Evolutionary conservation across 2,888 invertebrate genomes (phyloP).

Genomic region (Pardosa pseudoannulata): DNA sequence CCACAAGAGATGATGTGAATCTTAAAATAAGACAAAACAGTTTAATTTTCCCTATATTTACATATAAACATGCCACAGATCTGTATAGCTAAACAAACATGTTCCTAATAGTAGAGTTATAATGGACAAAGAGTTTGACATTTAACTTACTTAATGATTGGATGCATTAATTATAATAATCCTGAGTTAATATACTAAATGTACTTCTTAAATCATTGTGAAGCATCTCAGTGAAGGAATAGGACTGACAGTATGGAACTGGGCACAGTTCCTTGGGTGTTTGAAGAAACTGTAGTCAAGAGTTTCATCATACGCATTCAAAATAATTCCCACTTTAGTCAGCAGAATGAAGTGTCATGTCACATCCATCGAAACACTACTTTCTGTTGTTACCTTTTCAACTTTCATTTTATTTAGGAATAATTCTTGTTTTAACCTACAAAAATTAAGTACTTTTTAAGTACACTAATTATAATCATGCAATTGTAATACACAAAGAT

Average conservation of each 20-base stretch:
- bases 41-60: conserved; percentile 55
- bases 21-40: conserved; percentile 45
- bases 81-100: conserved; percentile 69
- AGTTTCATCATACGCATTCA: conserved; percentile 38
- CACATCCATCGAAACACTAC: conserved; percentile 66
- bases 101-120: conserved; percentile 36
- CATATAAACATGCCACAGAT: conserved; percentile 67
- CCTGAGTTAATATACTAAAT: conserved; percentile 61
- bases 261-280: conserved; percentile 40
- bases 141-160: conserved; percentile 32
- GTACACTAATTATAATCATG: too few species aligned
- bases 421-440: conserved; percentile 60
- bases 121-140: conserved; percentile 42
- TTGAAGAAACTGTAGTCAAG: conserved; percentile 41
- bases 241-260: conserved; percentile 26
- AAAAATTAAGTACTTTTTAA: too few species aligned
- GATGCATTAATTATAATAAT: conserved; percentile 29
- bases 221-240: conserved; percentile 63
- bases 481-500: too few species aligned
- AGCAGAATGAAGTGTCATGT: conserved; percentile 54
- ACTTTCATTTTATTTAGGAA: conserved; percentile 66
- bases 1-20: conserved; percentile 50
- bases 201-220: conserved; percentile 61
- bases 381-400: conserved; percentile 62
- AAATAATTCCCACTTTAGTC: conserved; percentile 27